Conservation (phyloP, 2,797 vertebrate genomes). For the Acanthurus tractus region DNA sequence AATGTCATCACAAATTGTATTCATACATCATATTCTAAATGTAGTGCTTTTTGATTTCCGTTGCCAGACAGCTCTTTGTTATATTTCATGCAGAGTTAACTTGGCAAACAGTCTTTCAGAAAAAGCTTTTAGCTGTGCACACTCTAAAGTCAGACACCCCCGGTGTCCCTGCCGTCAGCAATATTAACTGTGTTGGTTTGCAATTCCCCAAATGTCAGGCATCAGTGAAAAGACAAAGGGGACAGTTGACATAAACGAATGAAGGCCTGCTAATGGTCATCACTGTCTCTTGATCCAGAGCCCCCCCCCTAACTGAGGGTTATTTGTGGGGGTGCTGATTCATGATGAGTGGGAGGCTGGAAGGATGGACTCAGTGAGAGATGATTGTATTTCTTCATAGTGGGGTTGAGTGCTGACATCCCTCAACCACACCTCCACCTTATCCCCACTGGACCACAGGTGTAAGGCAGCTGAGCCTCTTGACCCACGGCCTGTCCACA, state of each 20-base stretch:
- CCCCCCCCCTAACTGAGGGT: slow-evolving; percentile 16
- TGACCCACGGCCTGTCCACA: slow-evolving; percentile 81
- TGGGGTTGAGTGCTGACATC: slow-evolving; percentile 41
- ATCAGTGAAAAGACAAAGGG: slow-evolving; percentile 56
- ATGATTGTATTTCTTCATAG: slow-evolving; percentile 61
- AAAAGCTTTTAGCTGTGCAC: slow-evolving; percentile 13
- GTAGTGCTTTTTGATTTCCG: slow-evolving; percentile 18
- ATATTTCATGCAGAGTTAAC: slow-evolving; percentile 31
- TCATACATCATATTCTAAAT: slow-evolving; percentile 51
- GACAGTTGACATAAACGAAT: slow-evolving; percentile 60
- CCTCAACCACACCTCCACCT: background rate
- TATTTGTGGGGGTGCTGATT: slow-evolving; percentile 47
- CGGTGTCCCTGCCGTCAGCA: background rate
- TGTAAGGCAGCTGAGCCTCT: slow-evolving; percentile 83
- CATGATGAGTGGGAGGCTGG: slow-evolving; percentile 49
- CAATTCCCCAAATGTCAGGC: slow-evolving; percentile 46
- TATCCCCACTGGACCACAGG: slow-evolving; percentile 71
- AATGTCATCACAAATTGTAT: slow-evolving; percentile 50
- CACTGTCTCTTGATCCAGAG: slow-evolving; percentile 55
- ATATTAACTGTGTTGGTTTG: slow-evolving; percentile 10
- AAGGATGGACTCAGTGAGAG: slow-evolving; percentile 57
- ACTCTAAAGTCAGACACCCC: background rate
- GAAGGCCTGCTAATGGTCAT: slow-evolving; percentile 61
- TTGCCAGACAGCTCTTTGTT: background rate
- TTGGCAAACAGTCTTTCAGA: slow-evolving; percentile 18